These are phyloP conservation scores for Agriopis marginaria DNA, from an alignment of 2,888 invertebrate species.

Conservation along the genomic window DNA sequence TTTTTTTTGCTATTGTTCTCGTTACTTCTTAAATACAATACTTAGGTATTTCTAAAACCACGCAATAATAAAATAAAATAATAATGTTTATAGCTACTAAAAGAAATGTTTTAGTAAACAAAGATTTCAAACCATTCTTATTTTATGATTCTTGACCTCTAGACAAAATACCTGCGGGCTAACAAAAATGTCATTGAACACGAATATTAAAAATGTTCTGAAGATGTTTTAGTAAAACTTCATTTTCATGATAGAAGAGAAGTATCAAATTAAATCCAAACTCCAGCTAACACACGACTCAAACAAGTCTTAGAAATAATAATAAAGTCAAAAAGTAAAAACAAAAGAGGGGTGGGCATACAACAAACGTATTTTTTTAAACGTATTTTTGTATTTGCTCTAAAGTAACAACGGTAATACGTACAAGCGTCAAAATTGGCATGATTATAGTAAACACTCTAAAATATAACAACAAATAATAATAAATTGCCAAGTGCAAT, in stretches of 20 bases:
- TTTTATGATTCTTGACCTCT: slow-evolving; percentile 7
- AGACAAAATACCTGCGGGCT: slow-evolving; percentile 13
- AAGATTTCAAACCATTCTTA: background rate
- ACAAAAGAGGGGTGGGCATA: too few species aligned
- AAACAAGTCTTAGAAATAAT: too few species aligned
- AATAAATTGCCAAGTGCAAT: too few species aligned
- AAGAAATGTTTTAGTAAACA: slow-evolving; percentile 4
- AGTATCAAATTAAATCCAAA: background rate
- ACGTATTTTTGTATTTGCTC: too few species aligned
- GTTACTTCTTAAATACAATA: background rate
- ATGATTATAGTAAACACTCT: too few species aligned
- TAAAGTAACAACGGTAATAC: too few species aligned
- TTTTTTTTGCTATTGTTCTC: background rate
- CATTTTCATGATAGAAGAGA: background rate
- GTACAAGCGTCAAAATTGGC: too few species aligned
- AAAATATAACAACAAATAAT: too few species aligned
- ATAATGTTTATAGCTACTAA: background rate
- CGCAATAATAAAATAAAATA: background rate
- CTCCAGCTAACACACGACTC: too few species aligned
- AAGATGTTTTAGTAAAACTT: slow-evolving; percentile 7
- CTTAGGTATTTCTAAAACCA: background rate
- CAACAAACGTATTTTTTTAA: too few species aligned
- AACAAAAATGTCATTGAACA: slow-evolving; percentile 7
- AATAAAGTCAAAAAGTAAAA: too few species aligned
- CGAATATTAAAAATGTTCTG: slow-evolving; percentile 1